Evolutionary conservation across 2,888 invertebrate species (phyloP).

Genomic region (Drosophila borborema): DNA sequence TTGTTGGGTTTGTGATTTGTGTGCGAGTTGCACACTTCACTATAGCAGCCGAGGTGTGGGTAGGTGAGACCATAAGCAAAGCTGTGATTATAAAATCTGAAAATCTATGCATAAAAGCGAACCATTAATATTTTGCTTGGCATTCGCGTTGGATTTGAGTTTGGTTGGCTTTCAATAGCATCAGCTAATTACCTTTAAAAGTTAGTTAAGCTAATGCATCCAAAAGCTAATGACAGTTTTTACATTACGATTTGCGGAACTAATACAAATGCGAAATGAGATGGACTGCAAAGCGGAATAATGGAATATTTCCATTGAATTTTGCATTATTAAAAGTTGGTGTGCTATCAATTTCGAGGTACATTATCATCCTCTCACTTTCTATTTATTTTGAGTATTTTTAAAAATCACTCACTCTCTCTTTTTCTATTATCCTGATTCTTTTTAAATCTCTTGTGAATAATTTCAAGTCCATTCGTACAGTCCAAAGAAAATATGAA

Average conservation of each 20-base stretch:
- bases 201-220: constrained; percentile 14
- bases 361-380: neutral
- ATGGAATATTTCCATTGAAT: neutral
- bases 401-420: neutral
- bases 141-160: constrained; percentile 12
- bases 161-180: constrained; percentile 19
- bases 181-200: constrained; percentile 32
- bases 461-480: no score
- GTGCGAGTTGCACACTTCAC: constrained; percentile 31
- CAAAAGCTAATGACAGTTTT: neutral
- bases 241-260: neutral
- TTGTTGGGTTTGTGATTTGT: constrained; percentile 73
- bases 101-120: constrained; percentile 46
- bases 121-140: constrained; percentile 24
- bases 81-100: constrained; percentile 44
- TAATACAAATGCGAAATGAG: neutral
- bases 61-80: constrained; percentile 7
- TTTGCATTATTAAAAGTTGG: neutral
- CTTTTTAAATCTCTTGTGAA: neutral
- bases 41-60: constrained; percentile 4
- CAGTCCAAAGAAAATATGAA: neutral
- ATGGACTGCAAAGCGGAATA: neutral
- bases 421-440: no score
- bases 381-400: neutral
- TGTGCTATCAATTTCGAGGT: neutral